Evolutionary conservation across 2,888 invertebrate genomes (phyloP).

Genomic region (Mesochorus sp.): DNA sequence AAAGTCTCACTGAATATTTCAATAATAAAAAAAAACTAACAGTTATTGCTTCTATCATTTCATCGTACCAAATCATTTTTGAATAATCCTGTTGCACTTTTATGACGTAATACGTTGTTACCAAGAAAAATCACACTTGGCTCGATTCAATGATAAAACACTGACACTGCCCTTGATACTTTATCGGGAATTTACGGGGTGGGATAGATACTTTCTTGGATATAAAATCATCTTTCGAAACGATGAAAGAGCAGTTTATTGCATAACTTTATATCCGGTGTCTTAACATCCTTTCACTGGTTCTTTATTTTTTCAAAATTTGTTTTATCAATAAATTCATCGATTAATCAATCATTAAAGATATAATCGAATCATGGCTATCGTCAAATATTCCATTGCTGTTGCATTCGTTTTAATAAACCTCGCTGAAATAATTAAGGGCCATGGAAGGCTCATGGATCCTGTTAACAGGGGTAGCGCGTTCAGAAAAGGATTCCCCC

Average conservation of each 20-base stretch:
- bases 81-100: too few species aligned
- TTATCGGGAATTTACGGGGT: neutral
- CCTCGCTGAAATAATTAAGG: conserved; percentile 69
- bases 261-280: neutral
- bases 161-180: neutral
- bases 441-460: conserved; percentile 84
- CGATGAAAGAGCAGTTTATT: neutral
- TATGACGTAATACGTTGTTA: too few species aligned
- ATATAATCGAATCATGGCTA: conserved; percentile 3
- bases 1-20: too few species aligned
- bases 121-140: neutral
- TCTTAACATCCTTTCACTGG: neutral
- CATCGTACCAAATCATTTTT: too few species aligned
- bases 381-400: neutral
- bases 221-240: conserved; percentile 10
- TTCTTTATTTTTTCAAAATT: neutral
- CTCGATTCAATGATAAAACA: neutral
- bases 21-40: too few species aligned
- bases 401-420: conserved; percentile 8
- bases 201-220: neutral
- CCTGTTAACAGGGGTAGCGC: conserved; percentile 84
- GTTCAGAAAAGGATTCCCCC: conserved; percentile 83
- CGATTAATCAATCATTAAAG: too few species aligned
- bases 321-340: neutral
- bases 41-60: too few species aligned